Evolutionary conservation across 2,888 invertebrate genomes (phyloP), one percentile per base, ranked within the genome.

Genomic region (Esperia sulphurella): DNA sequence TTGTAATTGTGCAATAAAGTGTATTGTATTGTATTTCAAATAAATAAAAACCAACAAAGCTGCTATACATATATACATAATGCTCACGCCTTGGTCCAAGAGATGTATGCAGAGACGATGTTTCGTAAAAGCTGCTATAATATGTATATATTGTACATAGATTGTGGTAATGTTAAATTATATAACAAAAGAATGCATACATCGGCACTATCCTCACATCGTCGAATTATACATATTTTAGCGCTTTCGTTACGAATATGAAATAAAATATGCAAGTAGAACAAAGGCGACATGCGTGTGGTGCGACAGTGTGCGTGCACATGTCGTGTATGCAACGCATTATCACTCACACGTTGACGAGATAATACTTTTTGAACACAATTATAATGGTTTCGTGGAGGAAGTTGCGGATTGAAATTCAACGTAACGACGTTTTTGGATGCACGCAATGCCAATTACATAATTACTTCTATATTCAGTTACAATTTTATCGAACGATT

Each of bases 361-460:
- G 58, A 54, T 52, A 61, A 53, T 58, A 63, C 67, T 71, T 74
- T 72, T 62, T 56, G 46, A 50, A 53, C 66, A 42, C 41, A 56
- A 50, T 49, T 54, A 57, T 56, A 60, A 58, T 58, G 53, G 55
- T 63, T 62, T 63, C 57, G 71, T 65, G 61, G 68, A 84, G 83
- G 83, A 84, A 85, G 82, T 84, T 74, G 81, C 74, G 78, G 80
- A 81, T 75, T 75, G 72, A 65, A 71, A 76, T 68, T 67, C 70
- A 75, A 70, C 63, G 63, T 71, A 75, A 75, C 68, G 75, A 71
- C 68, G 66, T 59, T 63, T 74, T 73, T 65, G 69, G 67, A 70
- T 65, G 65, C 83, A 85, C 73, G 72, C 70, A 64, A 66, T 59
- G 55, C 29, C 45, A 33, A 44, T 47, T 46, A 33, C 14, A 30